These are phyloP conservation scores for Dendrocopos noguchii DNA, from an alignment of 2,113 vertebrate species.

Conservation along the genomic window DNA sequence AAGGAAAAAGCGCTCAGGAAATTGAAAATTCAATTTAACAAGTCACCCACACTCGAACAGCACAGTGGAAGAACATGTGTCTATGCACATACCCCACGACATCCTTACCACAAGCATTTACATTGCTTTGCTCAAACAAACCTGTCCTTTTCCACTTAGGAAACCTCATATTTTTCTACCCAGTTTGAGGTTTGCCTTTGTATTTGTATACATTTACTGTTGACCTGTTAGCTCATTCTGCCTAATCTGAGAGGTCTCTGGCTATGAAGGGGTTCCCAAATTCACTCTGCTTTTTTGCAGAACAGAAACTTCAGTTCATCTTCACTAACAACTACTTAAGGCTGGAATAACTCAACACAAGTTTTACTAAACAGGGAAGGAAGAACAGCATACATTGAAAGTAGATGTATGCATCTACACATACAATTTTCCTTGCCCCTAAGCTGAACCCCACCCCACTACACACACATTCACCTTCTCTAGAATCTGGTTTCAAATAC, in stretches of 20 bases:
- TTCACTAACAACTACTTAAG: background rate
- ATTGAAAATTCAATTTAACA: background rate
- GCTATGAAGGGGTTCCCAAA: background rate
- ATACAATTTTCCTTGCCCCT: background rate
- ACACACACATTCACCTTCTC: background rate
- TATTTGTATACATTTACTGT: background rate
- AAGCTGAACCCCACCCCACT: background rate
- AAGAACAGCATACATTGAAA: background rate
- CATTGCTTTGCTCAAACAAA: background rate
- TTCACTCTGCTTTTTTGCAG: background rate
- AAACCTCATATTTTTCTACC: background rate
- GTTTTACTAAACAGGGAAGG: background rate
- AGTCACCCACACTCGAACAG: background rate
- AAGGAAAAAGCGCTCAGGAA: background rate
- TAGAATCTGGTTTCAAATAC: background rate
- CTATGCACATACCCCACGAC: background rate
- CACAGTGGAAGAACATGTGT: rapidly evolving
- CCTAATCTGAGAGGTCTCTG: background rate
- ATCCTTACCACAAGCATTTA: background rate
- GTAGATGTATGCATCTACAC: background rate
- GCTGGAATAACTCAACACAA: background rate
- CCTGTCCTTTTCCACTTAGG: background rate
- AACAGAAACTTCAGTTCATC: background rate
- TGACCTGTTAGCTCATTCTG: background rate
- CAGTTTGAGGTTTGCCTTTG: background rate